Percentiles rank a stretch among this genome's conserved stretches.
phyloP scores from a whole-genome alignment of 2,888 invertebrate species.

The Trichopria drosophilae region DNA sequence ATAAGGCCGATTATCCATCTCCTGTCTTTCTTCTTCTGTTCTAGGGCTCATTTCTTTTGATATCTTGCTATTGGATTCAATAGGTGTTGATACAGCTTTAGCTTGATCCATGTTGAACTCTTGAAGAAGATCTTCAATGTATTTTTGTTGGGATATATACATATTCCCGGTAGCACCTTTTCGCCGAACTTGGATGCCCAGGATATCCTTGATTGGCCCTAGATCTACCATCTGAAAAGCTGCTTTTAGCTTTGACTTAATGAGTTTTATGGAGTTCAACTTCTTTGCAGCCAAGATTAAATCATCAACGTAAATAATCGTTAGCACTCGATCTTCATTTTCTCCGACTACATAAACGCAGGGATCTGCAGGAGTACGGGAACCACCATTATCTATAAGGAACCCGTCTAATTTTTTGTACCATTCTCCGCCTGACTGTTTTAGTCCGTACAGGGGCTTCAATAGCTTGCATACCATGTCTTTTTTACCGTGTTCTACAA shows the following conservation, averaged over 20 bases:
- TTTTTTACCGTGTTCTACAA: constrained; percentile 18
- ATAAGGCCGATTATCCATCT: constrained; percentile 31
- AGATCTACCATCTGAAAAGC: constrained; percentile 33
- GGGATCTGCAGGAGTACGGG: constrained; percentile 26
- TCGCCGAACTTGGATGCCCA: constrained; percentile 29
- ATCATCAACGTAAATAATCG: constrained; percentile 29
- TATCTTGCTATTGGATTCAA: constrained; percentile 33
- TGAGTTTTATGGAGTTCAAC: constrained; percentile 7
- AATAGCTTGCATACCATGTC: constrained; percentile 33
- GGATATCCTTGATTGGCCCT: constrained; percentile 26
- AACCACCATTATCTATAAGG: constrained; percentile 8
- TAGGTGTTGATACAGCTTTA: constrained; percentile 29
- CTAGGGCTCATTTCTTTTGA: constrained; percentile 20
- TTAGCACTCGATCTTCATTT: neutral
- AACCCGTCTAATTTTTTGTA: constrained; percentile 23
- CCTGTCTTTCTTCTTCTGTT: constrained; percentile 15
- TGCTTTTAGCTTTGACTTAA: constrained; percentile 28
- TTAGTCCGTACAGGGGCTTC: constrained; percentile 33
- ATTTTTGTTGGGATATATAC: constrained; percentile 29
- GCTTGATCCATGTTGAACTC: constrained; percentile 31
- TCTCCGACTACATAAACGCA: constrained; percentile 31
- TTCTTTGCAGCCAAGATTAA: constrained; percentile 29
- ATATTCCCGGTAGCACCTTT: constrained; percentile 29
- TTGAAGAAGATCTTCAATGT: constrained; percentile 25
- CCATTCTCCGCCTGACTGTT: constrained; percentile 34